Evolutionary conservation across 2,797 vertebrate genomes (phyloP), one percentile per base, ranked within the genome.

Genomic region (Danio aesculapii): DNA sequence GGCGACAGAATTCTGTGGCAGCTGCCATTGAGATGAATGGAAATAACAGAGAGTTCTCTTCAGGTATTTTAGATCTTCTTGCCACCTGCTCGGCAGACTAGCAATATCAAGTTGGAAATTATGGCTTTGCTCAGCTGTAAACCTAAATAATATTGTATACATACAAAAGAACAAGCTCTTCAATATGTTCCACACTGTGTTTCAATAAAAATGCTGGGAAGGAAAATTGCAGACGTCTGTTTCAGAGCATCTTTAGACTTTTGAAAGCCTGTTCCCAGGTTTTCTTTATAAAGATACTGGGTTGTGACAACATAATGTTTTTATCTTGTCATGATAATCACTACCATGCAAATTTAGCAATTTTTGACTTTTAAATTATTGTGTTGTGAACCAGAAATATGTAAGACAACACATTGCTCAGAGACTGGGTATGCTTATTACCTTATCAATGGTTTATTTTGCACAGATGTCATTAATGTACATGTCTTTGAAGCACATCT

Each of bases 11-110:
- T 73, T 12, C 17, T 55, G 16, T 43, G 50, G 12, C 50, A n/a
- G 49, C 16, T 55, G 30, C 10, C 50, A 59, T 74, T 47, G 2
- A 74, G 55, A 74, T 59, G 19, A 59, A 59, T 74, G 71, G 53
- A n/a, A 47, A 47, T 16, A 58, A 58, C 55, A 74, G 41, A 74
- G 50, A 0, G 1, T 13, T n/a, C 53, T 57, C 16, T 71, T 12
- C 19, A 11, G 47, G 39, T 41, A 58, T 58, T 57, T 41, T 46
- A 14, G 12, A 57, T 46, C 17, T 43, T 21, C 14, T 71, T 55
- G 30, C 30, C 30, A n/a, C 50, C 50, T 55, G 50, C 47, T 52
- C 16, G 39, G 4, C 16, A 53, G 50, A 55, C 39, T 43, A 63
- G 61, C 8, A 63, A 63, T 19, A 17, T 12, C 30, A 71, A 43